Evolutionary conservation across 2,113 vertebrate species (phyloP).

Genomic region (Pachypanchax playfairii): DNA sequence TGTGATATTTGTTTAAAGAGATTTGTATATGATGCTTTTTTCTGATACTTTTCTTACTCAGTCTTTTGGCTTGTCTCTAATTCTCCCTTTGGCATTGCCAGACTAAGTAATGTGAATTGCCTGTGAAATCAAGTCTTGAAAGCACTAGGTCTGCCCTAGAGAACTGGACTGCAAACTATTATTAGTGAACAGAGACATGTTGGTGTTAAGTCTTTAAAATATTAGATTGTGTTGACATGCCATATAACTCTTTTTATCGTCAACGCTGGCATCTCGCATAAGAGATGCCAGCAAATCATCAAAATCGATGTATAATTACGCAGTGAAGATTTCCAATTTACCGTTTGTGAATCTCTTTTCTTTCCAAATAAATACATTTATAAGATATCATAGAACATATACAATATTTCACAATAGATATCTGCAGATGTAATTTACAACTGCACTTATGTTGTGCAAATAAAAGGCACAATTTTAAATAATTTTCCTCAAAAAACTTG

Average conservation of each 20-base stretch:
- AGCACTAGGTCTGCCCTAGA: constrained; percentile 74
- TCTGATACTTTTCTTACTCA: constrained; percentile 70
- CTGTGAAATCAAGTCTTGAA: constrained; percentile 72
- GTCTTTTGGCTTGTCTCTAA: constrained; percentile 67
- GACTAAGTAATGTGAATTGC: constrained; percentile 71
- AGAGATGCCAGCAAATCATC: constrained; percentile 75
- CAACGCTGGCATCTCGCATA: no score
- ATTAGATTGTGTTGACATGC: constrained; percentile 72
- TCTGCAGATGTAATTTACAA: constrained; percentile 13
- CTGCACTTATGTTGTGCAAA: constrained; percentile 8
- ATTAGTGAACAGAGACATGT: constrained; percentile 73
- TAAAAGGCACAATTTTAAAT: constrained; percentile 2
- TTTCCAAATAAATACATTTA: constrained; percentile 71
- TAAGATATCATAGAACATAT: constrained; percentile 53
- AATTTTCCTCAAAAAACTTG: constrained; percentile 9
- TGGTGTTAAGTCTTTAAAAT: constrained; percentile 74
- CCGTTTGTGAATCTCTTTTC: constrained; percentile 56
- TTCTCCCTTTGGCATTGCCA: constrained; percentile 74
- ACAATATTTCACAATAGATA: constrained; percentile 20
- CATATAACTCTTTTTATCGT: constrained; percentile 66
- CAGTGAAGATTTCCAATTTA: constrained; percentile 69
- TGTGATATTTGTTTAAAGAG: constrained; percentile 59
- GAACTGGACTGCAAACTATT: constrained; percentile 79
- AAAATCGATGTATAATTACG: constrained; percentile 74
- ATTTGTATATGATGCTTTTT: constrained; percentile 57